Evolutionary conservation across 2,797 vertebrate species (phyloP).

Genomic region (Acomys russatus): DNA sequence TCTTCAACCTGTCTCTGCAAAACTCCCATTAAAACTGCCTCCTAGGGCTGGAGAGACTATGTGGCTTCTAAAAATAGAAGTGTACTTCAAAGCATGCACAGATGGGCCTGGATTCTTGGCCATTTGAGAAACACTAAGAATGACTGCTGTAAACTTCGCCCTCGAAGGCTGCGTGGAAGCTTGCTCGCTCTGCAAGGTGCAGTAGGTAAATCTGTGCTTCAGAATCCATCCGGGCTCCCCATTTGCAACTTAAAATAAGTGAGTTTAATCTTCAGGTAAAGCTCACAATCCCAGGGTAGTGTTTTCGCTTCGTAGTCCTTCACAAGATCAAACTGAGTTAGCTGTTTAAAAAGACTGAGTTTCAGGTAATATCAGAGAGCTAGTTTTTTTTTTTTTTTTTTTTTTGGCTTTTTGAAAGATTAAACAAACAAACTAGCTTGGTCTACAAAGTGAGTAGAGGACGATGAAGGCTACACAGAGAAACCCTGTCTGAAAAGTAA

Average conservation of each 20-base stretch:
- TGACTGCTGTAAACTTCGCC: slow-evolving; percentile 7
- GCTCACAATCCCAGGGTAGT: background rate
- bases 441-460: too few relatives aligned
- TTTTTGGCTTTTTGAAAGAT: slow-evolving; percentile 25
- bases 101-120: slow-evolving; percentile 4
- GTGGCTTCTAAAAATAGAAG: slow-evolving; percentile 68
- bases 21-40: too few relatives aligned
- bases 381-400: background rate
- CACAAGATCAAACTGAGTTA: slow-evolving; percentile 44
- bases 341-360: slow-evolving; percentile 4
- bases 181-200: background rate
- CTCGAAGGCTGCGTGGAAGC: slow-evolving; percentile 48
- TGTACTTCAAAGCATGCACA: slow-evolving; percentile 67
- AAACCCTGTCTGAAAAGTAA: background rate
- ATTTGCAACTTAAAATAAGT: slow-evolving; percentile 61
- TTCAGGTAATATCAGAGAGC: slow-evolving; percentile 32
- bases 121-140: background rate
- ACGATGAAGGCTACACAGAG: too few relatives aligned
- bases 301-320: slow-evolving; percentile 33
- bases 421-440: background rate
- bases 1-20: too few relatives aligned
- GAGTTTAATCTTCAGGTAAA: slow-evolving; percentile 63
- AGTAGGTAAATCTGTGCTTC: background rate
- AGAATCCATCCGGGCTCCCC: background rate
- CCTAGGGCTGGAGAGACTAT: background rate